Evolutionary conservation across 1,140 invertebrate genomes (phyloP).

Genomic region (Atta texana): DNA sequence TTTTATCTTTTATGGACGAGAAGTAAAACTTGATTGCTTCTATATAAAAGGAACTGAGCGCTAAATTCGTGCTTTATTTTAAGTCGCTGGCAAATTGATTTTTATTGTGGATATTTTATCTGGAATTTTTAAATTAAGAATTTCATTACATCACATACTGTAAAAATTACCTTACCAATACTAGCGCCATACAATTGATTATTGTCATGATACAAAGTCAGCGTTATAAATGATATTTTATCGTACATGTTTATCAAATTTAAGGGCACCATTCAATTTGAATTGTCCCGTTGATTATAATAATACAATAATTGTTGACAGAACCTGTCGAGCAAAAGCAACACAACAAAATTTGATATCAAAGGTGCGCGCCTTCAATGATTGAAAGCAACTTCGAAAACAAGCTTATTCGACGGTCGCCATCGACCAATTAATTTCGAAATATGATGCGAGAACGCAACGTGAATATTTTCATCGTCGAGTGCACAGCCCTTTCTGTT

Average conservation of each 20-base stretch:
- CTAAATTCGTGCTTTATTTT: slow-evolving; percentile 17
- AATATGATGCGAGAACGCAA: slow-evolving; percentile 21
- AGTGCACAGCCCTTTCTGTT: not conserved
- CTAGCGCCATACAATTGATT: slow-evolving; percentile 4
- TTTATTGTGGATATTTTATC: not conserved
- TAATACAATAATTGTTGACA: slow-evolving; percentile 42
- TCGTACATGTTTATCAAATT: not conserved
- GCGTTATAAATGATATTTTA: not conserved
- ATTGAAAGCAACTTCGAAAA: slow-evolving; percentile 48
- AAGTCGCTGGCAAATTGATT: not conserved
- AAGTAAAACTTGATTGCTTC: slow-evolving; percentile 1
- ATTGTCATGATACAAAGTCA: slow-evolving; percentile 12
- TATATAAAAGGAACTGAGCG: not conserved
- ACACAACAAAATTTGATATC: slow-evolving; percentile 21
- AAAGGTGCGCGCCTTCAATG: slow-evolving; percentile 46
- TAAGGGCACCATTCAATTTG: not conserved
- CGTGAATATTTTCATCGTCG: slow-evolving; percentile 18
- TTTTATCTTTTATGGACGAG: not conserved
- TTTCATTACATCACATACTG: not conserved
- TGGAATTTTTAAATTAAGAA: slow-evolving; percentile 5
- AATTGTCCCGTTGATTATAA: slow-evolving; percentile 42
- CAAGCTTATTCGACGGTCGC: not conserved
- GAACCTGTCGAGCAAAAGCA: not conserved
- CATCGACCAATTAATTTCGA: slow-evolving; percentile 64
- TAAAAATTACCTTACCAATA: not conserved